Evolutionary conservation across 2,797 vertebrate species (phyloP).

Genomic region (Anabacerthia variegaticeps): DNA sequence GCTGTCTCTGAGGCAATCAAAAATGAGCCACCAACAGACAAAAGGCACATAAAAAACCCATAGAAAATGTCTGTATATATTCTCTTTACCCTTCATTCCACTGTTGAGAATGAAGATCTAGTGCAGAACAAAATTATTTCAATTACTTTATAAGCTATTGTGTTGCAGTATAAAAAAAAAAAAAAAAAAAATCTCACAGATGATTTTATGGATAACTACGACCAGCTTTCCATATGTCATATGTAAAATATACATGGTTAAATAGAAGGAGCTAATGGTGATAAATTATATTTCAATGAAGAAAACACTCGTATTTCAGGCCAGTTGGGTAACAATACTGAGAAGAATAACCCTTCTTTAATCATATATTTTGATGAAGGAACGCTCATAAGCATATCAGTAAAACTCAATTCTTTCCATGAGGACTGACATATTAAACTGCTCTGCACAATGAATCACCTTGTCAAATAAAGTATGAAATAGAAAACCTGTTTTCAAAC

Average conservation of each 20-base stretch:
- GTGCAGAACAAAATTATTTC: constrained; percentile 57
- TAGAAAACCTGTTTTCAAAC: constrained; percentile 78
- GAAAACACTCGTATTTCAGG: constrained; percentile 66
- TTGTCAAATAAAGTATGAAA: constrained; percentile 78
- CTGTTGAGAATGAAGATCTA: constrained; percentile 29
- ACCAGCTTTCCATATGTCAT: neutral
- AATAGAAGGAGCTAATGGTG: constrained; percentile 34
- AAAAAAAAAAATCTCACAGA: neutral
- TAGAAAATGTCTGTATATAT: neutral
- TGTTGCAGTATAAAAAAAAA: constrained; percentile 20
- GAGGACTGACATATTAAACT: constrained; percentile 76
- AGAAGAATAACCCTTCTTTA: constrained; percentile 72
- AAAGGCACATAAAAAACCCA: neutral
- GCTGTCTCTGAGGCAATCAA: neutral
- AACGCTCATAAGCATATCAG: constrained; percentile 68
- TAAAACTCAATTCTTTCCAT: constrained; percentile 68
- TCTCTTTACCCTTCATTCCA: neutral
- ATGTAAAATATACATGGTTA: neutral
- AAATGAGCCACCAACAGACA: neutral
- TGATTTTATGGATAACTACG: neutral
- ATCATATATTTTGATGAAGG: constrained; percentile 71
- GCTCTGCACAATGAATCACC: constrained; percentile 76
- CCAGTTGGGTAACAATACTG: constrained; percentile 68
- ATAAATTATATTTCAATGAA: constrained; percentile 68
- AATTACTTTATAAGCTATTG: constrained; percentile 44